Conservation (phyloP, 2,797 vertebrate genomes). For the Cirrhinus molitorella region DNA sequence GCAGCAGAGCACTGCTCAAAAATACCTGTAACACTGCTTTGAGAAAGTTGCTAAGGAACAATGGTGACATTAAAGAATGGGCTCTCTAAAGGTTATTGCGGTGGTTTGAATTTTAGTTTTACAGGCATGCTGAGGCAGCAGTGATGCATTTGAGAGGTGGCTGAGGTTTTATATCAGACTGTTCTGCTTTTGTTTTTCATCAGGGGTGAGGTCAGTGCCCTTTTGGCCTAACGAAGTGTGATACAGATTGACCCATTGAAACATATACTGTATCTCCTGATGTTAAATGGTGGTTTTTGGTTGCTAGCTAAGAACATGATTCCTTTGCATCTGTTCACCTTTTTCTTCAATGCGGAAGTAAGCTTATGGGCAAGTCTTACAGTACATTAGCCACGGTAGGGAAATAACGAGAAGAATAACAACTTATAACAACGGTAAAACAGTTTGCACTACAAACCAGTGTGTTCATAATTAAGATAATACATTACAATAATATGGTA, state of each 20-base stretch:
- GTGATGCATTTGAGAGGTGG: constrained; percentile 28
- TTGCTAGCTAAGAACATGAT: constrained; percentile 8
- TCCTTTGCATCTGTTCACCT: background rate
- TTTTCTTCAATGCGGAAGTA: no score
- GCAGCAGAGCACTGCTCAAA: constrained; percentile 35
- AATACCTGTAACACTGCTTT: constrained; percentile 44
- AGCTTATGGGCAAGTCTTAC: no score
- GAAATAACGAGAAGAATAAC: no score
- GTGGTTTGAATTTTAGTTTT: constrained; percentile 23
- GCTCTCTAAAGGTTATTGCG: constrained; percentile 50
- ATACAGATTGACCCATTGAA: constrained; percentile 15
- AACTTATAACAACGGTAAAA: no score
- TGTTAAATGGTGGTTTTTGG: constrained; percentile 8
- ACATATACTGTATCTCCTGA: background rate
- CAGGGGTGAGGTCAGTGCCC: constrained; percentile 18
- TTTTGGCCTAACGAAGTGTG: background rate
- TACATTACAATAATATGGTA: no score
- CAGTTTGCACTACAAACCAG: no score
- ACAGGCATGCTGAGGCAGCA: constrained; percentile 36
- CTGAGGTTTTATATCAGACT: constrained; percentile 8
- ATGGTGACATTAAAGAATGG: constrained; percentile 56
- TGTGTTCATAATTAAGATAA: no score
- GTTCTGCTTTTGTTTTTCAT: constrained; percentile 21
- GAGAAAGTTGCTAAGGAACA: constrained; percentile 60
- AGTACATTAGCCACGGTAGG: no score